A percentile compares a stretch with the other conserved stretches of the same genome.
Evolutionary conservation across 2,888 invertebrate species (phyloP).

Genomic region (Rotaria sp.): DNA sequence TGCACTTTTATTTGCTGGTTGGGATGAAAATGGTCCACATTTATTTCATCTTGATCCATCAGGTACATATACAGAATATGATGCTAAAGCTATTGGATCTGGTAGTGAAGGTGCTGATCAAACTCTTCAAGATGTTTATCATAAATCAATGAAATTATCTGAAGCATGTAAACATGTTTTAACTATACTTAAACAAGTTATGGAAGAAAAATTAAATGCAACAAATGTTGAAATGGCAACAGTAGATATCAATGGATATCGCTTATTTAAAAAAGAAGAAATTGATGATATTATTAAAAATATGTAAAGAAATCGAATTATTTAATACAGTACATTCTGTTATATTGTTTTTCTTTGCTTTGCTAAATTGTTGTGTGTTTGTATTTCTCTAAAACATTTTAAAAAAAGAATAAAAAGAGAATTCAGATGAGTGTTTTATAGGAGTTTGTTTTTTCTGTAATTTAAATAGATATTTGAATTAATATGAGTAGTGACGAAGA

Average conservation of each 20-base stretch:
- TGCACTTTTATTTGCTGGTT: slow-evolving; percentile 85
- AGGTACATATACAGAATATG: slow-evolving; percentile 92
- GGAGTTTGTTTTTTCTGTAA: background rate
- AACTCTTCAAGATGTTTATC: slow-evolving; percentile 69
- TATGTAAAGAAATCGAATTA: slow-evolving; percentile 2
- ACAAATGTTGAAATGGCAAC: slow-evolving; percentile 74
- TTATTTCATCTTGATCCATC: slow-evolving; percentile 96
- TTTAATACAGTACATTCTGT: background rate
- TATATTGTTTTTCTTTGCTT: background rate
- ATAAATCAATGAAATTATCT: slow-evolving; percentile 72
- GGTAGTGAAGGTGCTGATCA: slow-evolving; percentile 98
- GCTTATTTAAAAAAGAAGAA: slow-evolving; percentile 38
- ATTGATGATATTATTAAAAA: slow-evolving; percentile 39
- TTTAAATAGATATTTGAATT: background rate
- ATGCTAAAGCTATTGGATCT: slow-evolving; percentile 97
- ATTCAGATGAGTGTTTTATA: background rate
- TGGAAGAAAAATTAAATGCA: slow-evolving; percentile 95
- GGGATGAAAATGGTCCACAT: slow-evolving; percentile 86
- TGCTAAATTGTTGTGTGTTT: background rate
- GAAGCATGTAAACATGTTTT: slow-evolving; percentile 85
- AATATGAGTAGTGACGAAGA: background rate
- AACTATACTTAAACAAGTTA: slow-evolving; percentile 92
- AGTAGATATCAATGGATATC: background rate
- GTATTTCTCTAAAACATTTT: background rate
- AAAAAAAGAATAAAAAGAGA: background rate